Conservation (phyloP, 2,113 vertebrate genomes). For the Geococcyx californianus region DNA sequence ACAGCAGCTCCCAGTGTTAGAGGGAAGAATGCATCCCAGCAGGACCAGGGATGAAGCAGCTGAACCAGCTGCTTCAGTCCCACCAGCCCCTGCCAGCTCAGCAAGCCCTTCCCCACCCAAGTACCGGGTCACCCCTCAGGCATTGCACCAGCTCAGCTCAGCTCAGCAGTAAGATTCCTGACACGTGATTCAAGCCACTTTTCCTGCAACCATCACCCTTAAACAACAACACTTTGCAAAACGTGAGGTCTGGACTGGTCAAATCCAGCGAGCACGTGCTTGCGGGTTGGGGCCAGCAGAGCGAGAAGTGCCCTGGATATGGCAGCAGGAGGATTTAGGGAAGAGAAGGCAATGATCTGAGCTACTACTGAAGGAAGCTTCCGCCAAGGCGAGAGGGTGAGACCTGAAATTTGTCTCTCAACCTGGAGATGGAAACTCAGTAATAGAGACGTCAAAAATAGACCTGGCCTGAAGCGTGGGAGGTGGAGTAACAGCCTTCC, state of each 20-base stretch:
- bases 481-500: neutral
- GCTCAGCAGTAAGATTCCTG: neutral
- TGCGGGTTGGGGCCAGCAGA: neutral
- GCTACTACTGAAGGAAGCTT: neutral
- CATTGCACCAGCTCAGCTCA: neutral
- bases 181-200: neutral
- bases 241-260: neutral
- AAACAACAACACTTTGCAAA: neutral
- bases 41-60: neutral
- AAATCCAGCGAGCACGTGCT: neutral
- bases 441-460: neutral
- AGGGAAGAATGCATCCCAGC: neutral
- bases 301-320: neutral
- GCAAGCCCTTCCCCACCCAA: neutral
- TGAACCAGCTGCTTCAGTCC: neutral
- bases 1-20: neutral
- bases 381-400: neutral
- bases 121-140: neutral
- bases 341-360: neutral
- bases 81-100: neutral
- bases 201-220: neutral
- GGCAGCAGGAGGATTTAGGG: neutral
- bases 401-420: neutral
- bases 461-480: neutral
- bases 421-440: neutral